phyloP scores from a whole-genome alignment of 2,113 vertebrate genomes.

The Ceratotherium simum region DNA sequence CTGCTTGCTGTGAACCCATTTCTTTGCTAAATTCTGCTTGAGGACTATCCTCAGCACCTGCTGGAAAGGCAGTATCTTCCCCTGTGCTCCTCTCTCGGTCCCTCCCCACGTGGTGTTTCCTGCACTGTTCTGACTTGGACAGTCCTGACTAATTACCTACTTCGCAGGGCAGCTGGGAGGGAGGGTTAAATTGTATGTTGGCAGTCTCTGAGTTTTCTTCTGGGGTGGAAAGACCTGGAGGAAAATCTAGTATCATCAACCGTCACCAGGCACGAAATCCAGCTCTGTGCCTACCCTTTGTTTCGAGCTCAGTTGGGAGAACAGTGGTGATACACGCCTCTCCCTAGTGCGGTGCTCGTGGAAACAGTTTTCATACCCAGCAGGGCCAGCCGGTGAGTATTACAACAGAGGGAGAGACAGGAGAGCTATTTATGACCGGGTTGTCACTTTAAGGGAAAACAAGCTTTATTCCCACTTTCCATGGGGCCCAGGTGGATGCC shows the following conservation, averaged over 20 bases:
- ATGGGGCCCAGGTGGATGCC: slow-evolving; percentile 11
- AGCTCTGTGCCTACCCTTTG: neutral
- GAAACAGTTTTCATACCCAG: neutral
- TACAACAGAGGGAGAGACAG: neutral
- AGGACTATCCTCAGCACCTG: neutral
- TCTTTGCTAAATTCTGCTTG: neutral
- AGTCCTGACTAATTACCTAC: neutral
- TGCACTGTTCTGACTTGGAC: neutral
- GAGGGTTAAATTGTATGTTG: neutral
- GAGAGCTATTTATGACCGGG: slow-evolving; percentile 9
- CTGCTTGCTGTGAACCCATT: neutral
- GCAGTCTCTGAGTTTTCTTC: neutral
- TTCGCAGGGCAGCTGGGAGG: neutral
- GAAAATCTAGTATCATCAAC: neutral
- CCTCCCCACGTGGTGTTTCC: accelerated
- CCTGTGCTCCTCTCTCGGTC: accelerated
- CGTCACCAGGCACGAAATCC: neutral
- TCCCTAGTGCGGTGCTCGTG: neutral
- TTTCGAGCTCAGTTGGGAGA: neutral
- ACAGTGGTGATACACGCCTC: accelerated
- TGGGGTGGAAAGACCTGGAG: neutral
- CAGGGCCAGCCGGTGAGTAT: neutral
- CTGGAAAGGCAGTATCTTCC: neutral
- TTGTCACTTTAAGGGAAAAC: slow-evolving; percentile 58
- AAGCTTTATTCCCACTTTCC: slow-evolving; percentile 29